Base-by-base conservation (phyloP, 2,888 invertebrate species). In the Andrena chrysosceles region DNA sequence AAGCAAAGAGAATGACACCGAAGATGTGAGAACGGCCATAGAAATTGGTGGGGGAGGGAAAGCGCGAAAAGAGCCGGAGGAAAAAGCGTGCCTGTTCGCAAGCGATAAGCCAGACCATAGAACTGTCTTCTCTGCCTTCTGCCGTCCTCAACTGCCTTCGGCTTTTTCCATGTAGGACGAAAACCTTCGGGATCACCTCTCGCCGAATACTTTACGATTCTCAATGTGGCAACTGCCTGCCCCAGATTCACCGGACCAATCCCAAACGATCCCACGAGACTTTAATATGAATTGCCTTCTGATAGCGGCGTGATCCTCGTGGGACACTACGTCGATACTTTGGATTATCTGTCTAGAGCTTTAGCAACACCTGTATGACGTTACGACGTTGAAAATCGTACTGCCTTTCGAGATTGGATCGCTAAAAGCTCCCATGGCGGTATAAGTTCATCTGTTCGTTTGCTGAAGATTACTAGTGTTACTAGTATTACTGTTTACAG, bases 91-190 rank as follows among this genome's bases (percentile, higher is more conserved):
- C 90, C 92, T 92, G 92, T 89, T 92, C 87, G 89, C 89, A 73
- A 87, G 91, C 91, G 92, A 92, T 92, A 92, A 92, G 92, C 91
- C 88, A 88, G 86, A 89, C 90, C 91, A 90, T 90, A 91, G 91
- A 91, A 91, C 91, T 90, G 90, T 87, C 89, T 83, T 76, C 80
- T 77, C 72, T 79, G 84, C 79, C 85, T 83, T 85, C 82, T 86
- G 82, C 84, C 85, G 85, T 83, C 85, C 85, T 87, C 86, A 85
- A 87, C 87, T 88, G 84, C 89, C 90, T 89, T 86, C 84, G 84
- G 83, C 88, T 89, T 81, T 78, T 76, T 68, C 76, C 71, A 75
- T 75, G 73, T 74, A 83, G 76, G 79, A 84, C 84, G 83, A 74
- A 81, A 85, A 85, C 84, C 87, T 85, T 81, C 81, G 85, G 87